Base-by-base conservation (phyloP, 37 sponge, comb jelly and placozoan species). In the Tethya wilhelma region DNA sequence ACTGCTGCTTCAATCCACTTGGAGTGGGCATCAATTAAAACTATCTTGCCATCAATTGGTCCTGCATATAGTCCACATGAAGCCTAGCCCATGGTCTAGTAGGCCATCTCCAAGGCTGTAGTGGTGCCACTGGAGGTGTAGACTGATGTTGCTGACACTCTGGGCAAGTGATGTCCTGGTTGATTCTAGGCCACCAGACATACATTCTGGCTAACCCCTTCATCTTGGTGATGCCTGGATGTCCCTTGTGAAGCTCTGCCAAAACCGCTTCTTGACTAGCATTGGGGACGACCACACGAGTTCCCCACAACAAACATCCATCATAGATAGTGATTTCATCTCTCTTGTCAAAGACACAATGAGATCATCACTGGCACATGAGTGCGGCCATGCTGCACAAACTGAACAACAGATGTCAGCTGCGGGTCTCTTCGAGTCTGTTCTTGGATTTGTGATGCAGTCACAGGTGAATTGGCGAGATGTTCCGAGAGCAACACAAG, bases 401-500 rank as follows among this genome's bases (percentile, higher is more conserved):
- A n/a, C n/a, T n/a, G n/a, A n/a, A n/a, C n/a, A n/a, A n/a, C n/a
- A n/a, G n/a, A n/a, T n/a, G n/a, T n/a, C n/a, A n/a, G n/a, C n/a
- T n/a, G n/a, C n/a, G n/a, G n/a, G n/a, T n/a, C n/a, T n/a, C n/a
- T n/a, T n/a, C n/a, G n/a, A n/a, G n/a, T n/a, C n/a, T n/a, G n/a
- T n/a, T n/a, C n/a, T n/a, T n/a, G n/a, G n/a, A n/a, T n/a, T n/a
- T n/a, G n/a, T n/a, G 64, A 19, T 62, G 65, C 42, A 37, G 78
- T 77, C 14, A 77, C 44, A 29, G 65, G 78, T 34, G 36, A 63
- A 31, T 62, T 17, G 19, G 14, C 28, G 19, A 77, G n/a, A 33
- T 64, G 44, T 36, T 62, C 45, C 46, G 38, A 36, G 38, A 65
- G 64, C 29, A 77, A 56, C 12, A 77, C 37, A 19, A 74, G 23